Evolutionary conservation across 2,113 vertebrate species (phyloP), one percentile per base, ranked within the genome.

Genomic region (Rhegmatorhina hoffmannsi): DNA sequence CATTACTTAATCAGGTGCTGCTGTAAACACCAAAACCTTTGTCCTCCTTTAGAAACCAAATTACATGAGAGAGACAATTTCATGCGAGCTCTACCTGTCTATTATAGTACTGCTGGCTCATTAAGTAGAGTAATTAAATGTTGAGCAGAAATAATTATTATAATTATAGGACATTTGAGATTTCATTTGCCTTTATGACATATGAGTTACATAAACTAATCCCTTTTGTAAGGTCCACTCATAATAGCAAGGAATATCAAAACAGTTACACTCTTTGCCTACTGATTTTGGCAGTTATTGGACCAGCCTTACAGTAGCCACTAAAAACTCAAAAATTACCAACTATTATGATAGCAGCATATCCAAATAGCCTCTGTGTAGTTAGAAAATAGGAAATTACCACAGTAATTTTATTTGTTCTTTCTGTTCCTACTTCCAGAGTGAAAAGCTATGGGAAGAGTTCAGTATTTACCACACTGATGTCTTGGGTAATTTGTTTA

Each of bases 81-180:
- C 74, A 89, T 91, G 59, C 4, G 9, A 89, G 81, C 72, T 92
- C 86, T 93, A 97, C 95, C 94, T 96, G 93, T 88, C 93, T 55
- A 56, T 93, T 95, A 91, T 19, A 56, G 31, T 69, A 58, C 68
- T 53, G 58, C 49, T 81, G 91, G 69, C 86, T 97, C 94, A 84
- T 95, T 95, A 93, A 55, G 81, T 18, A 91, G 79, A 94, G 81
- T 95, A 97, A 96, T 97, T 97, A 97, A 97, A 95, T 70, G 94
- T 49, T 76, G 72, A 84, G 95, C 29, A 93, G 95, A 95, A 96
- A 97, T 96, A 97, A 97, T 97, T 95, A 94, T 94, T 95, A 87
- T 94, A 92, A 95, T 97, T 96, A 97, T 8, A 49, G 83, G 87
- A 85, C 79, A 72, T 94, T 88, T 93, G 89, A 93, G 59, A 94